Evolutionary conservation across 2,797 vertebrate species (phyloP).

Genomic region (Selene dorsalis): DNA sequence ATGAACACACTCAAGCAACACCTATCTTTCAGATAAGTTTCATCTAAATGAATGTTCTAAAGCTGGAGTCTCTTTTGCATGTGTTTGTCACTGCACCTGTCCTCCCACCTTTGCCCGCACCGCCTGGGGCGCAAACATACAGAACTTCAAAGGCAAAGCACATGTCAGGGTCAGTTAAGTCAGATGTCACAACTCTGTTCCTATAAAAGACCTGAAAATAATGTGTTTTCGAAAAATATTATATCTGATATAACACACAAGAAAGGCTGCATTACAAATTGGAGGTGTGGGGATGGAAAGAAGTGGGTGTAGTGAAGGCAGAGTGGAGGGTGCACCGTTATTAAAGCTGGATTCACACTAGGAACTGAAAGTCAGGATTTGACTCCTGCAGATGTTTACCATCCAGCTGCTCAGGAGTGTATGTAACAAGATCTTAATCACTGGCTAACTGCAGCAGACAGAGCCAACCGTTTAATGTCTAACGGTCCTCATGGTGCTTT

Average conservation of each 20-base stretch:
- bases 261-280: background rate
- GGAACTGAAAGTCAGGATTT: background rate
- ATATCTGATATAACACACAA: background rate
- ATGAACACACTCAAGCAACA: background rate
- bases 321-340: no score
- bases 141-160: slow-evolving; percentile 9
- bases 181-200: background rate
- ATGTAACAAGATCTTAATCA: slow-evolving; percentile 9
- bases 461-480: slow-evolving; percentile 21
- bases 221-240: background rate
- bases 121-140: background rate
- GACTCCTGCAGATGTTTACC: background rate
- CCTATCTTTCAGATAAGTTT: background rate
- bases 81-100: background rate
- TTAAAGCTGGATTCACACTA: background rate
- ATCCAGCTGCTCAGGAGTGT: background rate
- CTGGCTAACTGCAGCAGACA: background rate
- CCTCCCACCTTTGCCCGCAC: background rate
- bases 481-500: slow-evolving; percentile 2
- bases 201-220: background rate
- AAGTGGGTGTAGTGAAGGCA: background rate
- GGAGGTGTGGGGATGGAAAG: background rate
- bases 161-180: slow-evolving; percentile 7
- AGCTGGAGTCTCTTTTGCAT: background rate
- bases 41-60: background rate